phyloP scores from a whole-genome alignment of 2,113 vertebrate genomes.

The Lycaon pictus region DNA sequence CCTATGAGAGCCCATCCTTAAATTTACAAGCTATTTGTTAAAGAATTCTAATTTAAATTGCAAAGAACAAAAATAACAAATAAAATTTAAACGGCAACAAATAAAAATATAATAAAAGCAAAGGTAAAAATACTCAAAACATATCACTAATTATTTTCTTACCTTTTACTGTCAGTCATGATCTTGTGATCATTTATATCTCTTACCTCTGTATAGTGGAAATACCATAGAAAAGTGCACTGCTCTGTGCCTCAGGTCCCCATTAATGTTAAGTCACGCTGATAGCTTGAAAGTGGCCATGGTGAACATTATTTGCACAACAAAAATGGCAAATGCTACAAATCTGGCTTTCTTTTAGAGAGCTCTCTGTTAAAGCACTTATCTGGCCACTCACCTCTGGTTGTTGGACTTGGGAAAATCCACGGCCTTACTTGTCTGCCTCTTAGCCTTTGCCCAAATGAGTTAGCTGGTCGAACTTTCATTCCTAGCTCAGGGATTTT shows the following conservation, averaged over 20 bases:
- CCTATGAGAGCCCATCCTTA: background rate
- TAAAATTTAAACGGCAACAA: background rate
- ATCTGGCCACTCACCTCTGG: background rate
- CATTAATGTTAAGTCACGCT: background rate
- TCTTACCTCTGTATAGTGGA: background rate
- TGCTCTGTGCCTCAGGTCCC: background rate
- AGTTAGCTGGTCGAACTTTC: slow-evolving; percentile 54
- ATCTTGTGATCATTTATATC: background rate
- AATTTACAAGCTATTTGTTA: slow-evolving; percentile 29
- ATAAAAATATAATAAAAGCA: background rate
- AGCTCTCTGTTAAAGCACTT: background rate
- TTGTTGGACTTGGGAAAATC: slow-evolving; percentile 14
- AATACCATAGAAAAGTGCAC: background rate
- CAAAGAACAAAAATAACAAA: background rate
- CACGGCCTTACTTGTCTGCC: background rate
- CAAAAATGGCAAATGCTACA: background rate
- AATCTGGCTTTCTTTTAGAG: background rate
- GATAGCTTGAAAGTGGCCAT: background rate
- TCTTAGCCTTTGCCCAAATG: slow-evolving; percentile 22
- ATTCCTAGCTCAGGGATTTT: slow-evolving; percentile 1
- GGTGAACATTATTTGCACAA: background rate
- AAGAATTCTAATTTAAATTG: background rate
- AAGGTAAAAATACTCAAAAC: background rate
- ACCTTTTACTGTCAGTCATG: background rate
- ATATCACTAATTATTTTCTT: background rate